Evolutionary conservation across 2,113 vertebrate species (phyloP).

Genomic region (Perca flavescens): DNA sequence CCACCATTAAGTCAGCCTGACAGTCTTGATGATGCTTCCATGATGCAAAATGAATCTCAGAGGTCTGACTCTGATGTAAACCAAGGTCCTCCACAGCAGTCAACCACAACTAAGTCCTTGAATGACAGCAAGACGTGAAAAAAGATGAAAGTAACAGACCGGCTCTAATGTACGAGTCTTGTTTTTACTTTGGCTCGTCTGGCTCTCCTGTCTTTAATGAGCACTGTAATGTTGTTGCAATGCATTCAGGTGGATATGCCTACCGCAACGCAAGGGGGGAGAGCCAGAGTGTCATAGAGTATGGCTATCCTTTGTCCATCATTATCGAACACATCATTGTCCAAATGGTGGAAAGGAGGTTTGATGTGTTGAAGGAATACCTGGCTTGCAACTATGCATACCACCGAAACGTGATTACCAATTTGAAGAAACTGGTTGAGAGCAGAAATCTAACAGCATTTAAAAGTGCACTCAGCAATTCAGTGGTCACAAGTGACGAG

Average conservation of each 20-base stretch:
- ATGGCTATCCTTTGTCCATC: background rate
- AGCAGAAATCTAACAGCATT: background rate
- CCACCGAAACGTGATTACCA: rapidly evolving
- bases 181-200: slow-evolving; percentile 39
- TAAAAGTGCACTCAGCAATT: background rate
- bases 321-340: slow-evolving; percentile 23
- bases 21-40: slow-evolving; percentile 35
- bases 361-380: slow-evolving; percentile 37
- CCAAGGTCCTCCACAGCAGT: background rate
- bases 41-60: background rate
- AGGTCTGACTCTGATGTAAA: background rate
- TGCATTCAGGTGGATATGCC: slow-evolving; percentile 30
- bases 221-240: slow-evolving; percentile 43
- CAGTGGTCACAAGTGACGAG: background rate
- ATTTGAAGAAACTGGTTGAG: slow-evolving; percentile 34
- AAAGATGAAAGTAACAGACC: rapidly evolving
- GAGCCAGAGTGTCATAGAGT: slow-evolving; percentile 9
- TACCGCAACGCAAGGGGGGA: rapidly evolving
- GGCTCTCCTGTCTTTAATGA: slow-evolving; percentile 65
- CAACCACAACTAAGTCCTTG: background rate
- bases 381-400: background rate
- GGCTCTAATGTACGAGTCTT: slow-evolving; percentile 10
- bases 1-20: slow-evolving; percentile 32
- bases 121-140: background rate
- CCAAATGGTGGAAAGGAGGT: slow-evolving; percentile 3